A percentile compares a stretch with the other conserved stretches of the same genome.
Evolutionary conservation across 2,113 vertebrate genomes (phyloP).

Genomic region (Otolemur garnettii): DNA sequence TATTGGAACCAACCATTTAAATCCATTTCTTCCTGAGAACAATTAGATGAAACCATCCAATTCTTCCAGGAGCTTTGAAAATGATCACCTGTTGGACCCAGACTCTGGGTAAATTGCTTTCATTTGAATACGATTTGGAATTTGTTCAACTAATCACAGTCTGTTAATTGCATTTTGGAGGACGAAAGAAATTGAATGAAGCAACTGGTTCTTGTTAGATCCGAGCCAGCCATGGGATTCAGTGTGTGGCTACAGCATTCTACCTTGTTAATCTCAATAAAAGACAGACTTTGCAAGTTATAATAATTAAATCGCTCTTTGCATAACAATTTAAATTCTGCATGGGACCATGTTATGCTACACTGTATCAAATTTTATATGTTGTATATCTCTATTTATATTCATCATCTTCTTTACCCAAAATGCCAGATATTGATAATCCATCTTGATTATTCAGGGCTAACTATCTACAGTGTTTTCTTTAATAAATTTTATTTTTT

Average conservation of each 20-base stretch:
- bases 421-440: not conserved
- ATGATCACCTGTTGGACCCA: conserved; percentile 85
- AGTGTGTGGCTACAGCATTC: conserved; percentile 77
- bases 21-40: conserved; percentile 79
- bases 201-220: conserved; percentile 85
- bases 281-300: conserved; percentile 73
- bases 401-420: not conserved
- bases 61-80: conserved; percentile 84
- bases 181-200: conserved; percentile 82
- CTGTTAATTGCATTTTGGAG: conserved; percentile 88
- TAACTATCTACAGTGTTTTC: not conserved
- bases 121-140: conserved; percentile 90
- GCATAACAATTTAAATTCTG: conserved; percentile 67
- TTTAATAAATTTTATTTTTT: not conserved
- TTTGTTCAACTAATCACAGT: conserved; percentile 87
- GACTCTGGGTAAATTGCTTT: conserved; percentile 87
- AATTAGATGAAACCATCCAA: conserved; percentile 81
- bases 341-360: not conserved
- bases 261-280: conserved; percentile 82
- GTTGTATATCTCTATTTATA: not conserved
- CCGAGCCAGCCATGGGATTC: conserved; percentile 68
- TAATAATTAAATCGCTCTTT: conserved; percentile 84
- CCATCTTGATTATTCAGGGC: not conserved
- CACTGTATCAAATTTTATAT: conserved; percentile 13
- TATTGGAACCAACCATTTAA: conserved; percentile 72